These are phyloP conservation scores for Protonemura montana DNA, from an alignment of 2,888 invertebrate genomes.

Conservation along the genomic window DNA sequence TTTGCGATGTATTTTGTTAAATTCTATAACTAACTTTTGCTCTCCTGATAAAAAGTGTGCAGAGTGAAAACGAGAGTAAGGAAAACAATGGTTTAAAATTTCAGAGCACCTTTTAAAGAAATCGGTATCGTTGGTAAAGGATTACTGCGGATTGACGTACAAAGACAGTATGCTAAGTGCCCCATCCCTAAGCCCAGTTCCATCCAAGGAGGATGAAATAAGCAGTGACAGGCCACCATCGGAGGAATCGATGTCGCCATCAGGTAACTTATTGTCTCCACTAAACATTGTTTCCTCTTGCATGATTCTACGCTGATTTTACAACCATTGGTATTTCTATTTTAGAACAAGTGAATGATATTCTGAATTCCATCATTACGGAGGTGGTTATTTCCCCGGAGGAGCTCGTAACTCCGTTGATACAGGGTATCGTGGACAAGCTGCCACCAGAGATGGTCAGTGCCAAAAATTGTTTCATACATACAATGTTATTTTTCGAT, in stretches of 20 bases:
- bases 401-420: not conserved
- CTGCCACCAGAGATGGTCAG: not conserved
- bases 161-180: not conserved
- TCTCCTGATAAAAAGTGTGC: too few relatives aligned
- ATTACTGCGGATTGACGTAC: not conserved
- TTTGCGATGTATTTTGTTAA: too few relatives aligned
- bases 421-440: not conserved
- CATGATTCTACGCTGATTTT: too few relatives aligned
- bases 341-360: not conserved
- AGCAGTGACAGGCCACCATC: not conserved
- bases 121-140: not conserved
- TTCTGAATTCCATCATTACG: not conserved
- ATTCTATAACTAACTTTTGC: too few relatives aligned
- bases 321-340: not conserved
- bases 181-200: not conserved
- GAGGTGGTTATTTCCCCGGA: not conserved
- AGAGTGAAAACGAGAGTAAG: too few relatives aligned
- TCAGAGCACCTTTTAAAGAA: not conserved
- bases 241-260: not conserved
- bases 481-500: too few relatives aligned
- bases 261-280: not conserved
- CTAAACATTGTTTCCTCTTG: too few relatives aligned
- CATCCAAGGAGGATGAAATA: not conserved
- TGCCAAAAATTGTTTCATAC: too few relatives aligned
- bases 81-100: not conserved